These are phyloP conservation scores for Drosophila neonasuta DNA, from an alignment of 2,888 invertebrate genomes.

Conservation along the genomic window DNA sequence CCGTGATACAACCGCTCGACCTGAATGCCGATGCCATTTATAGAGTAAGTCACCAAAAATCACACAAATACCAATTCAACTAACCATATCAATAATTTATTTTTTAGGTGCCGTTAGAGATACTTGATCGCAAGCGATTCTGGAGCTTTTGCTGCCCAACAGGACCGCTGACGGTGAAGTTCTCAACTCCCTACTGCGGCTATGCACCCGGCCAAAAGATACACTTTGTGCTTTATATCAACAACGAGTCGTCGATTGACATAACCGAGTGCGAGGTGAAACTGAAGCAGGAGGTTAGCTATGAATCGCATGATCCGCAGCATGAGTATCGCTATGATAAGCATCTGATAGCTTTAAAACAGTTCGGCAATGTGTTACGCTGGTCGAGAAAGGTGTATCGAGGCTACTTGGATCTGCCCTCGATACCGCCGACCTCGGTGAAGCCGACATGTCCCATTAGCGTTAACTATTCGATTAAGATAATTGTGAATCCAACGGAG, in stretches of 20 bases:
- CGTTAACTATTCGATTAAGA: conserved; percentile 88
- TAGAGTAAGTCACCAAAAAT: conserved; percentile 83
- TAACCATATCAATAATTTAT: neutral
- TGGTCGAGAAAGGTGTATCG: conserved; percentile 86
- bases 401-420: conserved; percentile 86
- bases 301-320: conserved; percentile 81
- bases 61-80: neutral
- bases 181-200: conserved; percentile 86
- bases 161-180: conserved; percentile 81
- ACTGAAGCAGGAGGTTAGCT: conserved; percentile 85
- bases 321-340: conserved; percentile 81
- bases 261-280: conserved; percentile 86
- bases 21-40: conserved; percentile 89
- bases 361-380: conserved; percentile 85
- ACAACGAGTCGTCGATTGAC: conserved; percentile 89
- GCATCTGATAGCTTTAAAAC: conserved; percentile 79
- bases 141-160: conserved; percentile 82
- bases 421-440: conserved; percentile 89
- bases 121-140: conserved; percentile 81
- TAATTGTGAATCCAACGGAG: conserved; percentile 84
- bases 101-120: conserved; percentile 79
- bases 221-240: conserved; percentile 87
- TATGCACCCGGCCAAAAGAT: conserved; percentile 90
- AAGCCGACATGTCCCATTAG: conserved; percentile 88
- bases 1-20: conserved; percentile 90